Conservation (phyloP, 2,888 invertebrate species). For the Ochropacha duplaris region DNA sequence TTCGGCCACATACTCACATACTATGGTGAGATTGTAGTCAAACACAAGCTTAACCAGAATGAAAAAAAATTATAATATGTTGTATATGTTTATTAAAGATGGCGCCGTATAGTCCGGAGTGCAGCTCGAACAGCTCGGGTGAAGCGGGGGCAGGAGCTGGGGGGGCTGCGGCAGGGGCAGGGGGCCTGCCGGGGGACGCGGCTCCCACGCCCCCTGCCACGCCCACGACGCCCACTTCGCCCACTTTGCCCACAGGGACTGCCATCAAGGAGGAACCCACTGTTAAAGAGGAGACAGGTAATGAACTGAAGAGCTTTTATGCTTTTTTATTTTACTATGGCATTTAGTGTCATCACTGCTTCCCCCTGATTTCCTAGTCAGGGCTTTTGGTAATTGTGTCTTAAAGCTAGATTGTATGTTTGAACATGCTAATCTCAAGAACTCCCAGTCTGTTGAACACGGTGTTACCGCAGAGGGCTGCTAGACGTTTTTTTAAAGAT, state of each 20-base stretch:
- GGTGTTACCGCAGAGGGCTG: too few relatives aligned
- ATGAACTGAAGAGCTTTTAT: too few relatives aligned
- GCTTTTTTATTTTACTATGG: too few relatives aligned
- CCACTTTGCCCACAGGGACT: constrained; percentile 18
- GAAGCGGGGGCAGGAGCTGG: constrained; percentile 54
- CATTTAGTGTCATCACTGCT: too few relatives aligned
- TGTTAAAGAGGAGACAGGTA: constrained; percentile 57
- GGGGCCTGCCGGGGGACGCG: constrained; percentile 39
- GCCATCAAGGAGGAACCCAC: constrained; percentile 14
- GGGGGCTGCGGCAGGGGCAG: background rate
- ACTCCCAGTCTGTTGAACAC: too few relatives aligned
- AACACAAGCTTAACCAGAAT: background rate
- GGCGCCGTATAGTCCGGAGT: constrained; percentile 83
- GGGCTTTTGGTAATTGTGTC: too few relatives aligned
- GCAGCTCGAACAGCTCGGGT: constrained; percentile 82
- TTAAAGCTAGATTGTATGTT: too few relatives aligned
- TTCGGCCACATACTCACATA: too few relatives aligned
- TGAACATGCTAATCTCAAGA: too few relatives aligned
- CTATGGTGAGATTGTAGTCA: too few relatives aligned
- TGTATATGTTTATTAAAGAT: constrained; percentile 47
- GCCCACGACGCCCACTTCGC: constrained; percentile 47
- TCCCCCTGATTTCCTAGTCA: too few relatives aligned
- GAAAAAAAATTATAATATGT: background rate
- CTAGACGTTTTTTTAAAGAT: too few relatives aligned
- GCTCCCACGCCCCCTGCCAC: constrained; percentile 68